A percentile compares a stretch with the other conserved stretches of the same genome.
phyloP scores from a whole-genome alignment of 2,113 vertebrate genomes.

The Myrmecobius fasciatus region DNA sequence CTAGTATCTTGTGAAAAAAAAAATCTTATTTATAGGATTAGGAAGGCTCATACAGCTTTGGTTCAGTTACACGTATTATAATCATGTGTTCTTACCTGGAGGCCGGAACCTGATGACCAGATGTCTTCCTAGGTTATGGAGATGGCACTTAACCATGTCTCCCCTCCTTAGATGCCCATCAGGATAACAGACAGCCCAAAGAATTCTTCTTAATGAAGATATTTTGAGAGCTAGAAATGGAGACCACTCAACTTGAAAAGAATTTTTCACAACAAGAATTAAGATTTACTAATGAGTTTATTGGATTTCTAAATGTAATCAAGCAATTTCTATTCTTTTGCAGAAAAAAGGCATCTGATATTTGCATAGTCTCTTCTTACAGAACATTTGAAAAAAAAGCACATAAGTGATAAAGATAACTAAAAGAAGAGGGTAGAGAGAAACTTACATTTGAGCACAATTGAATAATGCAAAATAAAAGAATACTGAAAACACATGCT shows the following conservation, averaged over 20 bases:
- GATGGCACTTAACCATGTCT: not conserved
- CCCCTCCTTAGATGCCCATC: conserved; percentile 43
- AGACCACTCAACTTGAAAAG: conserved; percentile 77
- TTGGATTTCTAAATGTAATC: conserved; percentile 75
- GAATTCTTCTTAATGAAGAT: conserved; percentile 50
- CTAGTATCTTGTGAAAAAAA: not conserved
- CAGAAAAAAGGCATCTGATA: conserved; percentile 82
- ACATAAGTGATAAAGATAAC: conserved; percentile 80
- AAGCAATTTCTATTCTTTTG: conserved; percentile 84
- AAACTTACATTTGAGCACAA: conserved; percentile 82
- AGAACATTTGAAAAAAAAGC: conserved; percentile 78
- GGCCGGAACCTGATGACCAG: not conserved
- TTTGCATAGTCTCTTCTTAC: conserved; percentile 84
- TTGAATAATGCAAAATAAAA: conserved; percentile 80
- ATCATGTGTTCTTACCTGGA: not conserved
- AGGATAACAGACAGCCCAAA: conserved; percentile 57
- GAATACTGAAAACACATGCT: conserved; percentile 83
- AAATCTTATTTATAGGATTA: not conserved
- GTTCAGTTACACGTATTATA: not conserved
- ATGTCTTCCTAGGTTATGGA: no score
- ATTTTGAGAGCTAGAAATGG: conserved; percentile 64
- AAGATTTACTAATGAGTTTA: conserved; percentile 81
- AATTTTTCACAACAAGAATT: conserved; percentile 79
- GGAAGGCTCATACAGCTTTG: conserved; percentile 7
- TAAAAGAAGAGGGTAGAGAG: conserved; percentile 79